Base-by-base conservation (phyloP, 2,797 vertebrate genomes). In the Triplophysa yarkandensis region DNA sequence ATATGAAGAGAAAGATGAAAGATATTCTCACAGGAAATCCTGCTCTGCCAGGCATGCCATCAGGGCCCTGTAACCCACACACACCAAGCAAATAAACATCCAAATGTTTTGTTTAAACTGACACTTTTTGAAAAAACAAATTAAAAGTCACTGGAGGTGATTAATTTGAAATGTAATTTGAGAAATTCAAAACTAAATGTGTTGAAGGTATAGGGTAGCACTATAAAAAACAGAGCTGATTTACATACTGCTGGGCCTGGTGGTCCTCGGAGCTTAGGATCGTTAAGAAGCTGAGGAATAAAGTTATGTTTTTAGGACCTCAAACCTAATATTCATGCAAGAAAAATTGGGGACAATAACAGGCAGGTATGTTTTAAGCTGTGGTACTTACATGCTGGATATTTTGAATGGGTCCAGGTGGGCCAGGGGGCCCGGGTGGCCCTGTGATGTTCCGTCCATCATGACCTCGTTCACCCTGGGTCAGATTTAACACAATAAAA, bases 21-120 rank as follows among this genome's bases (percentile, higher is more conserved):
- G 54, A 25, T 65, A 81, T 77, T 91, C 94, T 96, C 93, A 95
- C 94, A 76, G 95, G 94, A 81, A 96, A 95, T 90, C 95, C 95
- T 71, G 94, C 93, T 85, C 88, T 92, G 81, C 95, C 95, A 8
- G 94, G 92, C 70, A 89, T 85, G 27, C 95, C 95, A 44, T 94
- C 93, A 43, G 92, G 90, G 9, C 95, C 95, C 96, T 96, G 61
- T 71, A 87, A 64, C 81, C 36, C 30, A 44, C 41, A 71, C 50
- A 73, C 30, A 39, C 27, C 57, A 70, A 43, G 7, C 46, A 11
- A 43, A 32, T 14, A 58, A 16, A 27, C 11, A 71, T 14, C 39
- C 54, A 14, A 57, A 41, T 81, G 74, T 52, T 10, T 21, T 11
- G 36, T 39, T 13, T 11, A 39, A 39, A 14, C 2, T 39, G 3